Evolutionary conservation across 1,140 invertebrate species (phyloP).

Genomic region (Polypedilum vanderplanki): DNA sequence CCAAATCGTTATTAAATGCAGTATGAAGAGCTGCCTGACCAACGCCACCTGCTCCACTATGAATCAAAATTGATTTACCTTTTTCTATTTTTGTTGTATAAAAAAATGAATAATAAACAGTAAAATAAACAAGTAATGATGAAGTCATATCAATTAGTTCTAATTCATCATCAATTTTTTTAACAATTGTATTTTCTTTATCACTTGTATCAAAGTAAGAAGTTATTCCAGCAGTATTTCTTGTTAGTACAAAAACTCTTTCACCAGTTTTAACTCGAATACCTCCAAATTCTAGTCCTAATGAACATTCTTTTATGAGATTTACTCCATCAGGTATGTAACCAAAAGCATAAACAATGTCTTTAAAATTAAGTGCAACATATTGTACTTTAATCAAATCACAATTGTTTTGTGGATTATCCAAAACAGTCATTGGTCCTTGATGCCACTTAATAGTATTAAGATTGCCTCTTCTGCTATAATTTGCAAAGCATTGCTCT

Average conservation of each 20-base stretch:
- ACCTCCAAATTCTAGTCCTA: slow-evolving; percentile 60
- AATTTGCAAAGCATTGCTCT: slow-evolving; percentile 65
- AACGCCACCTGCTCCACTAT: slow-evolving; percentile 66
- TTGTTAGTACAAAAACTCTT: background rate
- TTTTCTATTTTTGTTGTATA: slow-evolving; percentile 53
- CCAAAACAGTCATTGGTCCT: slow-evolving; percentile 49
- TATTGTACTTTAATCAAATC: slow-evolving; percentile 52
- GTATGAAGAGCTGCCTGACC: slow-evolving; percentile 69
- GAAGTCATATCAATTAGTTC: slow-evolving; percentile 50
- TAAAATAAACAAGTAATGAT: no score
- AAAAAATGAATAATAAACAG: no score
- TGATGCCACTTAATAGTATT: slow-evolving; percentile 71
- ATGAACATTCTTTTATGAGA: slow-evolving; percentile 48
- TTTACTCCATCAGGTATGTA: slow-evolving; percentile 52
- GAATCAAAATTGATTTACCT: slow-evolving; percentile 57
- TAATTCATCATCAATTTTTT: slow-evolving; percentile 44
- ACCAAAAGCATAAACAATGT: slow-evolving; percentile 63
- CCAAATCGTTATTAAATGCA: slow-evolving; percentile 52
- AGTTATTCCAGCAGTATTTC: background rate
- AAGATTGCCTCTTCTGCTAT: slow-evolving; percentile 66
- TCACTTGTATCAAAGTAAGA: no score
- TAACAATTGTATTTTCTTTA: background rate
- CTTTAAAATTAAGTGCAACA: slow-evolving; percentile 60
- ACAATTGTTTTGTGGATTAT: background rate
- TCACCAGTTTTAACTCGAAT: slow-evolving; percentile 42